Evolutionary conservation across 2,888 invertebrate species (phyloP).

Genomic region (Erynnis tages): DNA sequence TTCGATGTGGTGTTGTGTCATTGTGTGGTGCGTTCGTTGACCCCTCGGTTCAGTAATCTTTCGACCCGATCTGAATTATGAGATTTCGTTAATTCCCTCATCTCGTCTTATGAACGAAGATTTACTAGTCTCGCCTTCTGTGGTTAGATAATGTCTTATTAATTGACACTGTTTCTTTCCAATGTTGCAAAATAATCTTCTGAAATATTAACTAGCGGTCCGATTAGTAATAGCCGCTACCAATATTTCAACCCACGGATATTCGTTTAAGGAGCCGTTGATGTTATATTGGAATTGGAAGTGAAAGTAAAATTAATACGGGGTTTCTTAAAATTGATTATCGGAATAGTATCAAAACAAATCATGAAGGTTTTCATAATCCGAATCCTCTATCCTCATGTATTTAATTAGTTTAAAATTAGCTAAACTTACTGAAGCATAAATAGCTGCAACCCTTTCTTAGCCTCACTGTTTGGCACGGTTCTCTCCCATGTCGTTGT

Average conservation of each 20-base stretch:
- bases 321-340: too few species aligned
- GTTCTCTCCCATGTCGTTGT: too few species aligned
- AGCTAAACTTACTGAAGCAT: too few species aligned
- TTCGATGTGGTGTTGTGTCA: conserved; percentile 42
- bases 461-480: too few species aligned
- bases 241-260: background rate
- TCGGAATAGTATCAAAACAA: too few species aligned
- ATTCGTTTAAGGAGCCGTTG: background rate
- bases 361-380: too few species aligned
- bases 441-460: too few species aligned
- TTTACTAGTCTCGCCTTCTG: background rate
- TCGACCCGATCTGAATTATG: conserved; percentile 35
- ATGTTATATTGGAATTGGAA: background rate
- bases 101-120: conserved; percentile 4
- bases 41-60: conserved; percentile 46
- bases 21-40: conserved; percentile 54
- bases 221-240: background rate
- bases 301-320: too few species aligned
- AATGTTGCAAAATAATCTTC: background rate
- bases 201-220: background rate
- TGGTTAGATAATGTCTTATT: background rate
- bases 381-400: too few species aligned
- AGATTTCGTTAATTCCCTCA: conserved; percentile 18
- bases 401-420: too few species aligned
- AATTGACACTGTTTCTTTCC: background rate